These are phyloP conservation scores for Microplitis demolitor DNA, from an alignment of 1,140 invertebrate genomes.

Conservation along the genomic window DNA sequence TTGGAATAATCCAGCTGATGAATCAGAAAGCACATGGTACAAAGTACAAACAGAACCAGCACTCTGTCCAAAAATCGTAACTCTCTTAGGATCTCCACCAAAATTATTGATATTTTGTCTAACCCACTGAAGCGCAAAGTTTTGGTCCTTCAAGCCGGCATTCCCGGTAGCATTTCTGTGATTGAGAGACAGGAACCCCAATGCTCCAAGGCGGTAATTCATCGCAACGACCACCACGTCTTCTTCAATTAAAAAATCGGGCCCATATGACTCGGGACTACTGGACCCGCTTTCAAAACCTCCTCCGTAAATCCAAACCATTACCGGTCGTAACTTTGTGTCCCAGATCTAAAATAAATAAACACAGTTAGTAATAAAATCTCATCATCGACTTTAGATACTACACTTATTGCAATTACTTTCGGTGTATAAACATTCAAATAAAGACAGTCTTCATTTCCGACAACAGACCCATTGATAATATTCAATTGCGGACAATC, in stretches of 20 bases:
- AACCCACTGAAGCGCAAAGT: constrained; percentile 57
- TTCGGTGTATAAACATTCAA: constrained; percentile 69
- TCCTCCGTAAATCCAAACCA: constrained; percentile 66
- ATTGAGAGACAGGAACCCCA: constrained; percentile 65
- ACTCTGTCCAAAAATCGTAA: constrained; percentile 58
- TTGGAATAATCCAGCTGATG: constrained; percentile 33
- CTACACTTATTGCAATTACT: constrained; percentile 7
- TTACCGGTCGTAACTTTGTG: constrained; percentile 44
- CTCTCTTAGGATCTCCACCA: constrained; percentile 40
- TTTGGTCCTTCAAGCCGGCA: constrained; percentile 68
- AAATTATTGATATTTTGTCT: constrained; percentile 50
- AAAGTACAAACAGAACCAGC: constrained; percentile 41
- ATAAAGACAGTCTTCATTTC: constrained; percentile 70
- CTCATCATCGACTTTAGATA: no score
- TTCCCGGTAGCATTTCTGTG: constrained; percentile 68
- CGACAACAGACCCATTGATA: constrained; percentile 19
- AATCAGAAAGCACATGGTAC: constrained; percentile 40
- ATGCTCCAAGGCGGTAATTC: constrained; percentile 58
- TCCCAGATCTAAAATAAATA: neutral
- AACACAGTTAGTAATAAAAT: no score
- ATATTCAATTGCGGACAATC: constrained; percentile 29
- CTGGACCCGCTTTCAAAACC: constrained; percentile 50
- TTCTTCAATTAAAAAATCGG: constrained; percentile 51
- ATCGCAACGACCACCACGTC: constrained; percentile 59
- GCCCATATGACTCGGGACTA: constrained; percentile 33